phyloP scores from a whole-genome alignment of 2,797 vertebrate genomes.

The Gadopsis marmoratus region DNA sequence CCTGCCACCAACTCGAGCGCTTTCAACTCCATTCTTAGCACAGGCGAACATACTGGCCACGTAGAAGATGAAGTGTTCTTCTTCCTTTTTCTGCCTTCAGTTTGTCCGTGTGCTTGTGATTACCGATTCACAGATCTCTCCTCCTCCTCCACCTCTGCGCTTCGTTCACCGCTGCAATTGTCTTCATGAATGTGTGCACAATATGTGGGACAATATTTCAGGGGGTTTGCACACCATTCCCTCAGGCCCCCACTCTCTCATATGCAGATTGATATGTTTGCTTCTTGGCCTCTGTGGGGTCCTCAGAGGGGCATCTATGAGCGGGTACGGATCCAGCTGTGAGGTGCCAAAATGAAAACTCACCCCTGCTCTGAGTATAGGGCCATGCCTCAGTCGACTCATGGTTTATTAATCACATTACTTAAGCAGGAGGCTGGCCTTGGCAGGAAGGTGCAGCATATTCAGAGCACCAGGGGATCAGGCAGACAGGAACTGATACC shows the following conservation, averaged over 20 bases:
- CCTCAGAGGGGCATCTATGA: constrained; percentile 34
- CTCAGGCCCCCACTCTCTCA: not conserved
- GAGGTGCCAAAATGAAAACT: constrained; percentile 62
- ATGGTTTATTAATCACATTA: constrained; percentile 62
- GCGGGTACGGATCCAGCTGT: constrained; percentile 30
- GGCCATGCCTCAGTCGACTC: constrained; percentile 7
- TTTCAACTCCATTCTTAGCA: constrained; percentile 56
- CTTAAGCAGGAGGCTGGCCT: constrained; percentile 31
- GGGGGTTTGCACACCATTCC: constrained; percentile 54
- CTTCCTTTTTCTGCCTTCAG: constrained; percentile 30
- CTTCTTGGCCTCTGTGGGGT: constrained; percentile 4
- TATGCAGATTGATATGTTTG: constrained; percentile 11
- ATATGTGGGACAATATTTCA: constrained; percentile 31
- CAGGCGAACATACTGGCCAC: not conserved
- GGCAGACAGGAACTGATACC: constrained; percentile 36
- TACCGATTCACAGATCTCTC: not conserved
- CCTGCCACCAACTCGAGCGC: constrained; percentile 43
- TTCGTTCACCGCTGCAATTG: constrained; percentile 16
- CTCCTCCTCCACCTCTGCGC: constrained; percentile 16
- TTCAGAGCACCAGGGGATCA: constrained; percentile 34
- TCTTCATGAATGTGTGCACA: constrained; percentile 23
- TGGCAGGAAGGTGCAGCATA: constrained; percentile 50
- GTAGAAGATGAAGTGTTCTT: constrained; percentile 15
- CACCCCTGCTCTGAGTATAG: constrained; percentile 38
- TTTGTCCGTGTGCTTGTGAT: not conserved